Evolutionary conservation across 2,888 invertebrate species (phyloP).

Genomic region (Dugesia japonica): DNA sequence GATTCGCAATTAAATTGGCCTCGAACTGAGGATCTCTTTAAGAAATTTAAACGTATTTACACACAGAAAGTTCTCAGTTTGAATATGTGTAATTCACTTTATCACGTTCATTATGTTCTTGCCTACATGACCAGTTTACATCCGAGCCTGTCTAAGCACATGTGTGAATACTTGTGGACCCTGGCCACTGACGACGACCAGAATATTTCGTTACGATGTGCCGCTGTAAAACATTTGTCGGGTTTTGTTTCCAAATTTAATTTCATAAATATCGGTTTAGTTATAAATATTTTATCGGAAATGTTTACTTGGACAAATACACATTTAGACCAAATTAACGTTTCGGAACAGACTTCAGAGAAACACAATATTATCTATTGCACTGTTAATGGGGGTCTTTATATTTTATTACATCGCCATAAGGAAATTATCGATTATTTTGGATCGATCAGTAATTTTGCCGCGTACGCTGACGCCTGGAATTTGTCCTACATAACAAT

Average conservation of each 20-base stretch:
- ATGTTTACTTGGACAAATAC: not conserved
- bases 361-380: not conserved
- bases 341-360: not conserved
- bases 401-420: not conserved
- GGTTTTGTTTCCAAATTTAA: not conserved
- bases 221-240: not conserved
- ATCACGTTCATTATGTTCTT: not conserved
- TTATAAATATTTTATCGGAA: not conserved
- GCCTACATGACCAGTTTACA: not conserved
- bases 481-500: not conserved
- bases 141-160: not conserved
- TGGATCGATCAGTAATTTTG: not conserved
- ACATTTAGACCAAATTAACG: not conserved
- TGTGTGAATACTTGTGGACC: not conserved
- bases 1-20: not conserved
- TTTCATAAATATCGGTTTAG: not conserved
- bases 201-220: not conserved
- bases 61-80: not conserved
- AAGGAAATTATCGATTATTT: slow-evolving; percentile 4
- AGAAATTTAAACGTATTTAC: not conserved
- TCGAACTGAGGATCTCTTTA: not conserved
- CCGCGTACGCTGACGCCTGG: not conserved
- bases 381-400: not conserved
- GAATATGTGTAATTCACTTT: not conserved
- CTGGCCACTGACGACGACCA: not conserved